Base-by-base conservation (phyloP, 1,140 invertebrate genomes). In the Drosophila ohnishii region DNA sequence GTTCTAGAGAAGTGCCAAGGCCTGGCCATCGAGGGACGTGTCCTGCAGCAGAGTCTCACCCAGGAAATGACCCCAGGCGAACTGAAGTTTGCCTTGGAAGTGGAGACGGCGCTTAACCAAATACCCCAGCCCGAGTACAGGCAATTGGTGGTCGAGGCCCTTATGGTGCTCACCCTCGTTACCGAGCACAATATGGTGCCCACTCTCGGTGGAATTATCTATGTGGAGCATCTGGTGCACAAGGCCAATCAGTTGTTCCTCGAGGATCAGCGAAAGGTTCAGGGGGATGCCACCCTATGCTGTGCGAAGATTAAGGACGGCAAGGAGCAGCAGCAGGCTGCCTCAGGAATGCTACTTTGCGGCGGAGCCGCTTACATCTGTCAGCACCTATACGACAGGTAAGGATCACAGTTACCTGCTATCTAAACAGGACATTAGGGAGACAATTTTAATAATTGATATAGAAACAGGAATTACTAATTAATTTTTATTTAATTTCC, bases 41-140 rank as follows among this genome's bases (percentile, higher is more conserved):
- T 98, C n/a, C 88, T 99, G 28, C 96, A 95, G 55, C 96, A 97
- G 85, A 96, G 95, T 92, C 93, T 99, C 25, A 99, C 98, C 0
- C 96, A 97, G 93, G 98, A 99, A 95, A 99, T 99, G 99, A 99
- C 99, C 6, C 95, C 98, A 0, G 97, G 98, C 35, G 99, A 99
- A 92, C 93, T 99, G 64, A 99, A 99, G 93, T 99, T 99, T 93
- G 99, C 99, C 0, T 92, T 99, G 9, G 97, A 98, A 67, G 98
- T 99, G 2, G 99, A 99, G 92, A 97, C 97, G n/a, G 97, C 99
- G 7, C 93, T 99, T 25, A 99, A 99, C 91, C 95, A 96, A 16
- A 99, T 99, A 79, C 97, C 98, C 0, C 97, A 99, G 92, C 99
- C 99, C 9, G 99, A 99, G 92, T 99, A 99, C 92, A 94, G 99